Evolutionary conservation across 2,888 invertebrate genomes (phyloP).

Genomic region (Scaptomyza caliginosa): DNA sequence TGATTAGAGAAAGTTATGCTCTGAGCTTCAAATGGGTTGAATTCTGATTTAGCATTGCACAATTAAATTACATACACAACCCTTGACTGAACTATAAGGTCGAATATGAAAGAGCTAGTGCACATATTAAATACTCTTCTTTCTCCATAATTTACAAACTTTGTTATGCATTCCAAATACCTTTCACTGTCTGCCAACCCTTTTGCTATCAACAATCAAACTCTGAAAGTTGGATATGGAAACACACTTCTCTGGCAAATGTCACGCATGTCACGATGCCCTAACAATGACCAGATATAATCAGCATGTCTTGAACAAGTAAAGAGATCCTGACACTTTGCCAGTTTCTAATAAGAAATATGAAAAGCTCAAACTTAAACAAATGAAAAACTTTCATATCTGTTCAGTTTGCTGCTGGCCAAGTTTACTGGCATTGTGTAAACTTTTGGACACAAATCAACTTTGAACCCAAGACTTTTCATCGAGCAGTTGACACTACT

Average conservation of each 20-base stretch:
- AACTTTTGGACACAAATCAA: slow-evolving; percentile 61
- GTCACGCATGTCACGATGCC: slow-evolving; percentile 68
- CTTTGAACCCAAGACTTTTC: slow-evolving; percentile 61
- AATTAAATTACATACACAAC: slow-evolving; percentile 41
- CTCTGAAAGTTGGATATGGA: slow-evolving; percentile 29
- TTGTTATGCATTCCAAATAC: background rate
- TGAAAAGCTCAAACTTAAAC: slow-evolving; percentile 36
- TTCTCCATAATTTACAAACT: background rate
- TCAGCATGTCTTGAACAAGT: slow-evolving; percentile 38
- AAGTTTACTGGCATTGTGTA: slow-evolving; percentile 68
- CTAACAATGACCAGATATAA: slow-evolving; percentile 70
- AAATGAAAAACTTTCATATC: slow-evolving; percentile 64
- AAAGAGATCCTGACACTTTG: slow-evolving; percentile 41
- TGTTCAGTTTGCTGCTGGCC: slow-evolving; percentile 31
- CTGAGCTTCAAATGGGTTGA: slow-evolving; percentile 12
- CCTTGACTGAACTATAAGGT: slow-evolving; percentile 8
- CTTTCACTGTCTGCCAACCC: slow-evolving; percentile 34
- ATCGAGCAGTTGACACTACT: slow-evolving; percentile 61
- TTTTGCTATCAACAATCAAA: slow-evolving; percentile 51
- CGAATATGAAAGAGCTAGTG: background rate
- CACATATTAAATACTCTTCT: background rate
- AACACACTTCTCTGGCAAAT: slow-evolving; percentile 51
- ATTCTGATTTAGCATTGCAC: slow-evolving; percentile 9
- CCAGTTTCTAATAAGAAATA: slow-evolving; percentile 36
- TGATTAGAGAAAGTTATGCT: slow-evolving; percentile 65